Base-by-base conservation (phyloP, 2,888 invertebrate genomes). In the Volucella inflata region DNA sequence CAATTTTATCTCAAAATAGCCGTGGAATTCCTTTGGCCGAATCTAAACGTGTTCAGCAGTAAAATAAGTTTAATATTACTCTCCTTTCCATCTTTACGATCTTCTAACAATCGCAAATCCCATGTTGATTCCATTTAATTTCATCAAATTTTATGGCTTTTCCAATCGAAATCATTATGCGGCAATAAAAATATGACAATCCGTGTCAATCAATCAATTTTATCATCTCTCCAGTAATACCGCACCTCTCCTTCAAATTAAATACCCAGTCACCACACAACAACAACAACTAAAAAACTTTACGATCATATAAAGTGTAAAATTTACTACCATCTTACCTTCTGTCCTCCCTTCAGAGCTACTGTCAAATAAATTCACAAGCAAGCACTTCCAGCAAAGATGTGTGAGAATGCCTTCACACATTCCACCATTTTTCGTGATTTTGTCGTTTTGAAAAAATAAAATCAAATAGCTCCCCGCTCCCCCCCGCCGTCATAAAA, bases 281-380 rank as follows among this genome's bases (percentile, higher is more conserved):
- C 11, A 36, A 50, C 53, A 60, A 36, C 50, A 46, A 14, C 16
- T 4, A 9, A 48, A 85, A 85, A 72, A 60, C 75, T 85, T 85
- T 76, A 85, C 80, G 80, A 85, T 65, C 80, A 62, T 53, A 85
- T 85, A 80, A 85, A 85, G 80, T 67, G 60, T 67, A 80, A 76
- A 85, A 85, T 85, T 85, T 85, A 85, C 84, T 60, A 57, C 57
- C 80, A 46, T 80, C 71, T 51, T 50, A 50, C 68, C 55, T 65
- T 79, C 50, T 53, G 50, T 71, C 70, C 67, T 55, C 51, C 46
- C 55, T 38, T 42, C 44, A 59, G n/a, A n/a, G 84, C 84, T 84
- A 84, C 84, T 84, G 80, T 85, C 84, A 76, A 80, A 85, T 85
- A 85, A 85, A 85, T 85, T 81, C 71, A 71, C 80, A 72, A 80